phyloP scores from a whole-genome alignment of 2,113 vertebrate species.

The Apodemus speciosus region DNA sequence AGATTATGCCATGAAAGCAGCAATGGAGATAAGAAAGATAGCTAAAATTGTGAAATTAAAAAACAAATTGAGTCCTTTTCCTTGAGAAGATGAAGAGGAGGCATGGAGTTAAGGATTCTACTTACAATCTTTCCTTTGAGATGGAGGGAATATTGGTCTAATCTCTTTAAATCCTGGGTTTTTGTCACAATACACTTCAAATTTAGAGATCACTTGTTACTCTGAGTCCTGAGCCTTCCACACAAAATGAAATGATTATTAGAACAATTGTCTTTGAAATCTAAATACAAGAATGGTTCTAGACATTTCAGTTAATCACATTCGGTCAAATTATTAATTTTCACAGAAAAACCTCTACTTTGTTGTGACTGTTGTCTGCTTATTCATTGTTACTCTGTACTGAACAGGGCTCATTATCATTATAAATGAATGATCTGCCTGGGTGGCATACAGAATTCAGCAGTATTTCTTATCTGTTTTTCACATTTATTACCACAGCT shows the following conservation, averaged over 20 bases:
- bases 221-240: background rate
- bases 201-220: background rate
- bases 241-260: constrained; percentile 16
- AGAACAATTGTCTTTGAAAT: constrained; percentile 33
- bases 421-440: background rate
- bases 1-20: background rate
- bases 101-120: background rate
- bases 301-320: constrained; percentile 47
- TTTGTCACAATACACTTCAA: constrained; percentile 11
- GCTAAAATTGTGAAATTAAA: constrained; percentile 8
- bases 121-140: background rate
- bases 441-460: background rate
- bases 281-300: background rate
- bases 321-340: background rate
- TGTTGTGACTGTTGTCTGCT: background rate
- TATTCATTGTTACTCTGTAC: background rate
- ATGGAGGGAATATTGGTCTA: background rate
- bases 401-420: background rate
- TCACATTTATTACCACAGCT: background rate
- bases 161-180: background rate
- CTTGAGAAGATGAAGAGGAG: background rate
- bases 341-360: background rate
- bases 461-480: constrained; percentile 3
- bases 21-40: background rate
- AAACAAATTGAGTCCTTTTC: constrained; percentile 1